Evolutionary conservation across 2,888 invertebrate genomes (phyloP).

Genomic region (Eupithecia tripunctaria): DNA sequence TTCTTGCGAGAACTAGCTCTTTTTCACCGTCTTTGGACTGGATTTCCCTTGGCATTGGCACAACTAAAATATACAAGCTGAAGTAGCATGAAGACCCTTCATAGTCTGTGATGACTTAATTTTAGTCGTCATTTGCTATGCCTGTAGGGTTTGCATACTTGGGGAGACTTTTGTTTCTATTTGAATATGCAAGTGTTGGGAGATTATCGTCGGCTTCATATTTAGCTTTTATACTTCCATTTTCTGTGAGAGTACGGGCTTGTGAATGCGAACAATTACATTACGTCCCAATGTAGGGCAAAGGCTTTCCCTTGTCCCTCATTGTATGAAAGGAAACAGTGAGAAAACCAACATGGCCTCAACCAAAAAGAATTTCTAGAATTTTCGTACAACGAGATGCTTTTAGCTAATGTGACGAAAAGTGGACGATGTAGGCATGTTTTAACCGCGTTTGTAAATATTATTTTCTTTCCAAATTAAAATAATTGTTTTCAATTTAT

Average conservation of each 20-base stretch:
- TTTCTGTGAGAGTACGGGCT: background rate
- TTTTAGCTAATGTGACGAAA: background rate
- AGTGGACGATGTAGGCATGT: background rate
- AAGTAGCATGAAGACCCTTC: constrained; percentile 66
- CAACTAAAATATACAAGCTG: constrained; percentile 56
- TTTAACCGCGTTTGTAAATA: background rate
- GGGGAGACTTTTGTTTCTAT: constrained; percentile 37
- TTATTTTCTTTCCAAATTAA: background rate
- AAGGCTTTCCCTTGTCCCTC: background rate
- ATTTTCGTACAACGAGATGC: background rate
- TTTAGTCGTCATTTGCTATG: constrained; percentile 71
- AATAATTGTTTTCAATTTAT: background rate
- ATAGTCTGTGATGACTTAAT: constrained; percentile 78
- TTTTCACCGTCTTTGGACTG: constrained; percentile 27
- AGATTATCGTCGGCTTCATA: constrained; percentile 18
- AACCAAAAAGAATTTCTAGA: background rate
- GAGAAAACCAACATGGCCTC: constrained; percentile 1
- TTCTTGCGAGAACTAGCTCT: background rate
- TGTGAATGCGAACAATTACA: constrained; percentile 5
- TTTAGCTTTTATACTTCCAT: constrained; percentile 7
- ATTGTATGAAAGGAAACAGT: constrained; percentile 1
- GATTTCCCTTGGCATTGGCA: constrained; percentile 33
- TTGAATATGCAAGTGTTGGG: constrained; percentile 28
- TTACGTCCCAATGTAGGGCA: background rate
- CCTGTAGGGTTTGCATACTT: constrained; percentile 63